phyloP scores from a whole-genome alignment of 2,888 invertebrate species.

The Meteorus colon region DNA sequence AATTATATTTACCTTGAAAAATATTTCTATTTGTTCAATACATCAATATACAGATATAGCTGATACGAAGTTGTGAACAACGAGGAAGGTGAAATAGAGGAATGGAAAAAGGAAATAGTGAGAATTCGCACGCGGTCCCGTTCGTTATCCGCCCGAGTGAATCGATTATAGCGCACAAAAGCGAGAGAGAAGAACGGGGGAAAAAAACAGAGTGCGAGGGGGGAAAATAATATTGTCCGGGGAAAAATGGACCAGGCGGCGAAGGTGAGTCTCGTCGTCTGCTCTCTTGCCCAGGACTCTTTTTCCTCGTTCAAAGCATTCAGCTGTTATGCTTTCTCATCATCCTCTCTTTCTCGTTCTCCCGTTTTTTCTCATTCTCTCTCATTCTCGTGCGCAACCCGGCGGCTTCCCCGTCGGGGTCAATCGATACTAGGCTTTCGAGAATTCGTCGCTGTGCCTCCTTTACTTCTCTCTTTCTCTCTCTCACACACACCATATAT shows the following conservation, averaged over 20 bases:
- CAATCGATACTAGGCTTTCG: slow-evolving; percentile 57
- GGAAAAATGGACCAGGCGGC: slow-evolving; percentile 14
- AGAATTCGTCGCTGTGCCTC: slow-evolving; percentile 42
- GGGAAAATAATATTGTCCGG: slow-evolving; percentile 23
- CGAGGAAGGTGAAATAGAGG: not conserved
- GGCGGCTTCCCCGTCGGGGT: slow-evolving; percentile 53
- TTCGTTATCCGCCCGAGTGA: slow-evolving; percentile 31
- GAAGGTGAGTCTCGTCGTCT: slow-evolving; percentile 29
- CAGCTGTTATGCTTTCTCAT: slow-evolving; percentile 38
- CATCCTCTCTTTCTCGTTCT: slow-evolving; percentile 26
- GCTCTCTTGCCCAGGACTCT: slow-evolving; percentile 25
- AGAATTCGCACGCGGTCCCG: slow-evolving; percentile 31
- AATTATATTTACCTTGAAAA: slow-evolving; percentile 19
- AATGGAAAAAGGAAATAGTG: not conserved
- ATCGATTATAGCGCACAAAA: slow-evolving; percentile 31
- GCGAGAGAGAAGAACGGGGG: not conserved
- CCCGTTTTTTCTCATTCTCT: slow-evolving; percentile 20
- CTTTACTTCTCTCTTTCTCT: slow-evolving; percentile 28
- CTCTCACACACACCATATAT: slow-evolving; percentile 8
- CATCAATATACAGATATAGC: not conserved
- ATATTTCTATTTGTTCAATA: not conserved
- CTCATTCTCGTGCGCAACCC: slow-evolving; percentile 42
- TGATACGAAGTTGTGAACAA: not conserved
- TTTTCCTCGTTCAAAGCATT: slow-evolving; percentile 23
- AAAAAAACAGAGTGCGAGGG: not conserved